Base-by-base conservation (phyloP, 2,888 invertebrate genomes). In the Dynastes maya region DNA sequence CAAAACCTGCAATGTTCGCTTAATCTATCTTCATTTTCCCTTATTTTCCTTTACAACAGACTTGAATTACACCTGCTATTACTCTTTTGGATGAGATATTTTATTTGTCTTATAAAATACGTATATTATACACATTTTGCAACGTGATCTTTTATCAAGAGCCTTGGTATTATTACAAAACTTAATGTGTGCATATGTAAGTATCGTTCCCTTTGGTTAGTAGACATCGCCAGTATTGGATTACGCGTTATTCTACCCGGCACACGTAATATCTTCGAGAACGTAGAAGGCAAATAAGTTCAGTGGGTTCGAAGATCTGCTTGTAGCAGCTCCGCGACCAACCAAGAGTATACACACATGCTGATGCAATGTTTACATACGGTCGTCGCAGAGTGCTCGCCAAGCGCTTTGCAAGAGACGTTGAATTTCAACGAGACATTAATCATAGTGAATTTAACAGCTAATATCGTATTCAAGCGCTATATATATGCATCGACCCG, bases 391-490 rank as follows among this genome's bases (percentile, higher is more conserved):
- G 51, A 68, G 68, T 68, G 68, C 68, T 51, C 51, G 8, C 9
- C 55, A 40, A 72, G 58, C 40, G 68, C 68, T 53, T 11, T 3
- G 11, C 55, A 22, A 72, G 58, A 22, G 58, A 58, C 58, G 55
- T 58, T 72, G 58, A 55, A 58, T 72, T 58, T 40, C 72, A 58
- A 58, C 55, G 6, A 40, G 37, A 13, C 72, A 72, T 72, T 72
- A 58, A 58, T 58, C 72, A 72, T 72, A 13, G 72, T 40, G 72
- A 72, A 72, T 58, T 58, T 58, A 61, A 32, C 45, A 49, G 51
- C 68, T 27, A 9, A 68, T 51, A 68, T 68, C 40, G 40, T n/a
- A 40, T 65, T 65, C 40, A 37, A 22, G 13, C n/a, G 45, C 29
- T n/a, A 29, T 32, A 32, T 64, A n/a, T 32, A 64, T n/a, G 16